phyloP scores from a whole-genome alignment of 1,140 invertebrate genomes.

The Lucilia sericata region DNA sequence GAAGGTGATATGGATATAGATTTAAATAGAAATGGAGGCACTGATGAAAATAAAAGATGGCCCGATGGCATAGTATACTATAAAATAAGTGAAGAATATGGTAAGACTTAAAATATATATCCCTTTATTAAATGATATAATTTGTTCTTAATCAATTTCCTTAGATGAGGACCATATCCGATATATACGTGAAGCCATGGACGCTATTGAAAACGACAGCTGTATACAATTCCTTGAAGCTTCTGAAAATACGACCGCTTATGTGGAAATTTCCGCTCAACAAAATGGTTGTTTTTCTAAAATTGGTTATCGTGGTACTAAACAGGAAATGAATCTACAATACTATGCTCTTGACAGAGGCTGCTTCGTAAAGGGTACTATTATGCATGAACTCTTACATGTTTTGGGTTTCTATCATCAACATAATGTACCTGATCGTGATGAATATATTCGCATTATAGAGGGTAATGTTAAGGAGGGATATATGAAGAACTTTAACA shows the following conservation, averaged over 20 bases:
- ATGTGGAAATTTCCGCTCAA: conserved; percentile 55
- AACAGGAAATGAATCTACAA: conserved; percentile 70
- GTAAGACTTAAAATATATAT: conserved; percentile 49
- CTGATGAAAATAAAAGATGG: conserved; percentile 73
- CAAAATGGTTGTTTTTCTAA: conserved; percentile 69
- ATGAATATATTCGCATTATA: conserved; percentile 71
- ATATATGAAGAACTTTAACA: conserved; percentile 71
- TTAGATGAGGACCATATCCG: conserved; percentile 33
- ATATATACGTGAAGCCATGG: conserved; percentile 49
- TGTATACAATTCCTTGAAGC: conserved; percentile 58
- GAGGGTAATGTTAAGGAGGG: conserved; percentile 71
- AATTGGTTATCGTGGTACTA: conserved; percentile 69
- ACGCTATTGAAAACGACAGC: conserved; percentile 61
- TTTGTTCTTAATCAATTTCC: neutral
- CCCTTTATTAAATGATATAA: neutral
- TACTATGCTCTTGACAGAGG: conserved; percentile 67
- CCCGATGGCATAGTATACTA: conserved; percentile 68
- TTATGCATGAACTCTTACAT: conserved; percentile 79
- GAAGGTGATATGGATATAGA: conserved; percentile 57
- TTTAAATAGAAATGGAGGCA: conserved; percentile 70
- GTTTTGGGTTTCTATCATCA: conserved; percentile 74
- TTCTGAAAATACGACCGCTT: conserved; percentile 52
- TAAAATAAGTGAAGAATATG: conserved; percentile 53
- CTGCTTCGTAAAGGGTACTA: conserved; percentile 71
- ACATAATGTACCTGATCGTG: conserved; percentile 73